Evolutionary conservation across 2,113 vertebrate species (phyloP).

Genomic region (Casuarius casuarius): DNA sequence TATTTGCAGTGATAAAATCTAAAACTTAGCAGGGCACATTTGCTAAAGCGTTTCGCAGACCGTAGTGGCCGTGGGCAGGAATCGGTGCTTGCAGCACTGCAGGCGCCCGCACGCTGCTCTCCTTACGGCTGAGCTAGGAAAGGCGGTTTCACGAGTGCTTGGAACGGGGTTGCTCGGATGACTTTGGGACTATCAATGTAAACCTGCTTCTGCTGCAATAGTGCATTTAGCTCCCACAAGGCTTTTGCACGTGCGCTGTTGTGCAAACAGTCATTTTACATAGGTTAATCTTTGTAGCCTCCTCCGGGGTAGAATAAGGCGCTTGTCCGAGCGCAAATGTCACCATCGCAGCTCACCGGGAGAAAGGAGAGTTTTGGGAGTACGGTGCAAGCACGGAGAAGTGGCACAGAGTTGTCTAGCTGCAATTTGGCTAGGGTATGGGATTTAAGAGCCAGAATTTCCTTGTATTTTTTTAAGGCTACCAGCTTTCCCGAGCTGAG

Average conservation of each 20-base stretch:
- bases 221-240: not conserved
- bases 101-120: too few relatives aligned
- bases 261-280: not conserved
- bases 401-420: not conserved
- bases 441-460: not conserved
- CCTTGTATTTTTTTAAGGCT: not conserved
- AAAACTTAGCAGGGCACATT: too few relatives aligned
- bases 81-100: too few relatives aligned
- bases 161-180: not conserved
- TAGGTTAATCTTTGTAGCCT: not conserved
- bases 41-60: too few relatives aligned
- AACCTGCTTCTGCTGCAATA: not conserved
- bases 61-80: too few relatives aligned
- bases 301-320: not conserved
- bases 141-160: too few relatives aligned
- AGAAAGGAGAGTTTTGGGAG: not conserved
- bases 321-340: not conserved
- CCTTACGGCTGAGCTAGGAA: not conserved
- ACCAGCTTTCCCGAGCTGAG: not conserved
- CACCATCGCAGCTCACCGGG: too few relatives aligned
- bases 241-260: accelerated
- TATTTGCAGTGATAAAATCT: too few relatives aligned
- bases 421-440: not conserved
- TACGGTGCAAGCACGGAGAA: not conserved
- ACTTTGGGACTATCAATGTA: too few relatives aligned